phyloP scores from a whole-genome alignment of 2,113 vertebrate species.

The Chitala chitala region DNA sequence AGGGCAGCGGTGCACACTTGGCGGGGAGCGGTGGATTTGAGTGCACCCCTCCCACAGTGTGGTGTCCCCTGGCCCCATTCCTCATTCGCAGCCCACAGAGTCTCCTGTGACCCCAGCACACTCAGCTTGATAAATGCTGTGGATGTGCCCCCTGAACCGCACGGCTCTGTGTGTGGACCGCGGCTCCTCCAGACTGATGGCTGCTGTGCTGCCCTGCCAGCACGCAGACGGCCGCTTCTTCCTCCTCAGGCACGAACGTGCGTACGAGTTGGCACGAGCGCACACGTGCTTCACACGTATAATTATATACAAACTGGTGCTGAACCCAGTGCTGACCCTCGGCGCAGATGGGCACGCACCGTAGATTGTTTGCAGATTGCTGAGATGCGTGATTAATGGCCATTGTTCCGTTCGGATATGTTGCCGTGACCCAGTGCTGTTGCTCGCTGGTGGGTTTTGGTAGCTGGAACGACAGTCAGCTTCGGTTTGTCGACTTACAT shows the following conservation, averaged over 20 bases:
- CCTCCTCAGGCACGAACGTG: neutral
- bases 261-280: neutral
- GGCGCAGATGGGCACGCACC: neutral
- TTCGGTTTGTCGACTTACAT: no score
- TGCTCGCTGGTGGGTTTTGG: no score
- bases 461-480: no score
- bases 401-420: slow-evolving; percentile 33
- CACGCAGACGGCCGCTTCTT: neutral
- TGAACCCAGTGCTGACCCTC: neutral
- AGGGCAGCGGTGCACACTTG: slow-evolving; percentile 21
- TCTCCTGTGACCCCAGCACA: slow-evolving; percentile 68
- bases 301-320: neutral
- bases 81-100: slow-evolving; percentile 76
- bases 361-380: neutral
- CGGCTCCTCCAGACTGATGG: slow-evolving; percentile 72
- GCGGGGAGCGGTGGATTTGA: slow-evolving; percentile 38
- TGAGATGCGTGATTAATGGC: slow-evolving; percentile 27
- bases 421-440: neutral
- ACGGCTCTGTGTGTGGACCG: slow-evolving; percentile 64
- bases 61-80: slow-evolving; percentile 58
- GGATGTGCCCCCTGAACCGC: slow-evolving; percentile 82
- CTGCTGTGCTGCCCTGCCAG: slow-evolving; percentile 71
- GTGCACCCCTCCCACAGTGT: slow-evolving; percentile 42
- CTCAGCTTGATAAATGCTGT: slow-evolving; percentile 83
- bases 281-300: neutral